Evolutionary conservation across 1,140 invertebrate genomes (phyloP).

Genomic region (Gryllus bimaculatus): DNA sequence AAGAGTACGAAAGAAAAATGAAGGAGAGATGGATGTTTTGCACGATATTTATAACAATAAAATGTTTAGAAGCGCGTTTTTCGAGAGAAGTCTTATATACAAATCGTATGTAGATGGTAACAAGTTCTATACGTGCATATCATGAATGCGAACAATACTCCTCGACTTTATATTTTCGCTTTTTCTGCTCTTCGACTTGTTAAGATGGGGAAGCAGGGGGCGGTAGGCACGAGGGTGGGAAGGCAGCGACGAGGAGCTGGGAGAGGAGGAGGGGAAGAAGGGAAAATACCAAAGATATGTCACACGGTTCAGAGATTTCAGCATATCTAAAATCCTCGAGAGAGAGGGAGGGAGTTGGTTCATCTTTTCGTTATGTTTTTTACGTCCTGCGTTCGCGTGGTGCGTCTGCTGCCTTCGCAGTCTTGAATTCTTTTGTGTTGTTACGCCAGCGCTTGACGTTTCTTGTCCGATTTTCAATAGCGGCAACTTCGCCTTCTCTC

Average conservation of each 20-base stretch:
- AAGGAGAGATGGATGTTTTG: neutral
- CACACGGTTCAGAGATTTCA: neutral
- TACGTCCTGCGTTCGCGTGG: neutral
- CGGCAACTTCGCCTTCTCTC: neutral
- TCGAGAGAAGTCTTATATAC: neutral
- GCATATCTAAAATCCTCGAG: neutral
- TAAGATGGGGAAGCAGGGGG: no score
- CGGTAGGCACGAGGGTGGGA: no score
- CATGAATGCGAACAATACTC: neutral
- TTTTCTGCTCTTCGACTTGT: neutral
- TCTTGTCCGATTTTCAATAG: constrained; percentile 4
- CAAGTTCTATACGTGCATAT: neutral
- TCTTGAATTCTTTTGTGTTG: neutral
- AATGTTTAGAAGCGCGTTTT: neutral
- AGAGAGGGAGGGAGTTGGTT: neutral
- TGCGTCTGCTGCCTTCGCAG: neutral
- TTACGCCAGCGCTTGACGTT: neutral
- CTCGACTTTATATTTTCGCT: neutral
- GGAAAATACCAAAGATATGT: constrained; percentile 5
- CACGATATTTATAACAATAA: neutral
- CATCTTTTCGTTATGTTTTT: constrained; percentile 5
- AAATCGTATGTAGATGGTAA: neutral
- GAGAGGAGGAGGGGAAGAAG: neutral
- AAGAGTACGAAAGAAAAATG: neutral
- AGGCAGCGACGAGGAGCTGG: neutral